phyloP scores from a whole-genome alignment of 2,797 vertebrate species.

The Ciconia nigra region DNA sequence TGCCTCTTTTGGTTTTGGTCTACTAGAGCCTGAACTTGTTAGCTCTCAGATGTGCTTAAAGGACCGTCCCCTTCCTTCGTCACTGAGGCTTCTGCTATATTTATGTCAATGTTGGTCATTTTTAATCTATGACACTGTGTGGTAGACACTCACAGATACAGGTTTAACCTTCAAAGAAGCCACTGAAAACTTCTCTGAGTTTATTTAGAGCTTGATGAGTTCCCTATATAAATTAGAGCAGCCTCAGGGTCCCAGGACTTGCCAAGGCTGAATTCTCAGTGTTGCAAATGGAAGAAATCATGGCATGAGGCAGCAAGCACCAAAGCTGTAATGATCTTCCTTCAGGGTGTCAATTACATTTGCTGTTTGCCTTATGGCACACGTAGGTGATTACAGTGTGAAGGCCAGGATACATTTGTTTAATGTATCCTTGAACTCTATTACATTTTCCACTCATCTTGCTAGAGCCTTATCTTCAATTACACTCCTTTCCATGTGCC shows the following conservation, averaged over 20 bases:
- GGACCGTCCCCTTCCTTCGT: neutral
- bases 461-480: constrained; percentile 57
- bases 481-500: constrained; percentile 33
- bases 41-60: neutral
- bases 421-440: constrained; percentile 33
- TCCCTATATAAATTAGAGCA: neutral
- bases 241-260: neutral
- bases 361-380: constrained; percentile 47
- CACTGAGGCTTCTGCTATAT: neutral
- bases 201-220: neutral
- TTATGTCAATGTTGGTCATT: neutral
- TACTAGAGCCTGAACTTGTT: neutral
- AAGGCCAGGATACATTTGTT: constrained; percentile 29
- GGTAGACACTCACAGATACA: neutral
- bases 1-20: neutral
- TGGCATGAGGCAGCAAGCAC: neutral
- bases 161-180: neutral
- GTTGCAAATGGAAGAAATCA: neutral
- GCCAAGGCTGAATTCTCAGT: neutral
- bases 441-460: constrained; percentile 46
- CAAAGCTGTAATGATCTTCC: constrained; percentile 15
- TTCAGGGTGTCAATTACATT: constrained; percentile 34
- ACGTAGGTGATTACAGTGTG: neutral
- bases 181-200: neutral
- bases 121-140: neutral